Evolutionary conservation across 64 coral and sea anemone species (phyloP), one percentile per base, ranked within the genome.

Genomic region (Montipora foliosa): DNA sequence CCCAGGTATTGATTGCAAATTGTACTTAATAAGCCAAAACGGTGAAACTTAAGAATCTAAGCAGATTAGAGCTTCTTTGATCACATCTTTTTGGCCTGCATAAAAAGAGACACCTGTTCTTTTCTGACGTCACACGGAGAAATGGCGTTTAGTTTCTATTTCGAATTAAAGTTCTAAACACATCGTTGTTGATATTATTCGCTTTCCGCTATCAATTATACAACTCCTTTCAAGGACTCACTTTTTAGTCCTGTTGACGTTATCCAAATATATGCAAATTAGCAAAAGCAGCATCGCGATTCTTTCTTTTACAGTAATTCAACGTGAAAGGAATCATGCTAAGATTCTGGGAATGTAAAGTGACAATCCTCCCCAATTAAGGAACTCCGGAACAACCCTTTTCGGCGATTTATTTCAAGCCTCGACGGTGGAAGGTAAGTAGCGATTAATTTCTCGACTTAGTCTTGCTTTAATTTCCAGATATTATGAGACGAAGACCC

Each of bases 101-200:
- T 49, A 19, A 13, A 1, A 0, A 8, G 3, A 19, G 9, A 16
- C 82, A 86, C 82, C 82, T 86, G 82, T 50, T 16, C 20, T 1
- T 67, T 4, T 46, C 8, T 86, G 82, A 86, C 82, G 82, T 72
- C 82, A 86, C 19, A 9, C 24, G 9, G 10, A 24, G 47, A 68
- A 72, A 71, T 67, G 82, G 67, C 82, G 66, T 71, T 71, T 86
- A 17, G 62, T 60, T 64, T 86, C 44, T 22, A 49, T 86, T 52
- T 24, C 47, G 21, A 15, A 17, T 19, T 16, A 72, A 70, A 86
- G 9, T 72, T 72, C 14, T 72, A 86, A 86, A 86, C 82, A 84
- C 60, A 0, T 4, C 3, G 13, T 49, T 20, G 45, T 49, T 72
- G 66, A 71, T 20, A 50, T 86, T 50, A 22, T 72, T 86, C 50